Evolutionary conservation across 2,888 invertebrate genomes (phyloP), one percentile per base, ranked within the genome.

Genomic region (Leucophenga montana): DNA sequence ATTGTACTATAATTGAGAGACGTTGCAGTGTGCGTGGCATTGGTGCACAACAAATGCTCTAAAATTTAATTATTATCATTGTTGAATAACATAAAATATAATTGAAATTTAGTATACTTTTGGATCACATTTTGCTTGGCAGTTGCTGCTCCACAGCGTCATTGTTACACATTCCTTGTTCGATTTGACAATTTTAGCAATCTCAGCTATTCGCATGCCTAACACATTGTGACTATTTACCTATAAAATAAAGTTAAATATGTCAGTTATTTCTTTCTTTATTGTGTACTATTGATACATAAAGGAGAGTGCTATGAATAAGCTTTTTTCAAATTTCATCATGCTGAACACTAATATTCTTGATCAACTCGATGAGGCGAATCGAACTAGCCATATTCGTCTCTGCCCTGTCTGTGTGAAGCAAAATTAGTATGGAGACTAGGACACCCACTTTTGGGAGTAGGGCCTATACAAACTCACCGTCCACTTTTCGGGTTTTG

Each of bases 191-290:
- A 90, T 79, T 80, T 89, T 87, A 4, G 92, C 92, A 20, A 92
- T 89, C 75, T 91, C 90, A 48, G 87, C 86, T 68, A 91, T 89
- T 68, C 89, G 88, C 77, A 89, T 85, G 9, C 91, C 91, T 62
- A 91, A 82, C 67, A 91, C 86, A 81, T 91, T 90, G 76, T 90
- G 88, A 53, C 90, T 90, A 78, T 91, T 91, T 1, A 93, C 92
- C 87, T 93, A 91, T 31, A 76, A 77, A 61, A 18, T 13, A 11
- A 67, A 67, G 22, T 3, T 5, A 33, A 33, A 33, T 33, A 5
- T 33, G 8, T 33, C 33, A 5, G 33, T 33, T 33, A 33, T 5
- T 33, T 33, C 33, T 8, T 33, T 33, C 8, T 33, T 5, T 5
- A 33, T 33, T 33, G 3, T 33, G 3, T 5, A 33, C 8, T 33